These are phyloP conservation scores for Tylochromis polylepis DNA, from an alignment of 2,113 vertebrate species.

Conservation along the genomic window DNA sequence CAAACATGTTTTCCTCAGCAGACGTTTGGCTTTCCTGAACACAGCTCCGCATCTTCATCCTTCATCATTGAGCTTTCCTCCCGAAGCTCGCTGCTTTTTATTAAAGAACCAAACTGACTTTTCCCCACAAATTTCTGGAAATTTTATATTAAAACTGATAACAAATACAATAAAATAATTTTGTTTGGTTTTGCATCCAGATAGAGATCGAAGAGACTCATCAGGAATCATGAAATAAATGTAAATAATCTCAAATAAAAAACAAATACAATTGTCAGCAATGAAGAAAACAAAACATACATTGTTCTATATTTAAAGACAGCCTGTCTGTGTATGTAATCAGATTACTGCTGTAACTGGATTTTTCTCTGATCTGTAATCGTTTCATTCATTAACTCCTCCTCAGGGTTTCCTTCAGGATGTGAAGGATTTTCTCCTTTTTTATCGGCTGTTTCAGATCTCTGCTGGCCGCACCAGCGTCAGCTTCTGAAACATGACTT, in stretches of 20 bases:
- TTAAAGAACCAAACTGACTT: neutral
- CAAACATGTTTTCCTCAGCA: neutral
- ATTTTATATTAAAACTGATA: neutral
- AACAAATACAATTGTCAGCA: too few relatives aligned
- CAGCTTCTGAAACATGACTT: neutral
- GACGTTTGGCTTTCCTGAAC: neutral
- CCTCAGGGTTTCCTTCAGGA: neutral
- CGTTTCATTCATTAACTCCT: neutral
- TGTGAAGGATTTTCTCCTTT: neutral
- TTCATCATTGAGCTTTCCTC: neutral
- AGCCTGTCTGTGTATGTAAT: neutral
- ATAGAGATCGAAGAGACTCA: neutral
- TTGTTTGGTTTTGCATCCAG: neutral
- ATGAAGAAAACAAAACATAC: neutral
- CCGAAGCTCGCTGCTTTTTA: neutral
- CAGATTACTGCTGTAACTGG: neutral
- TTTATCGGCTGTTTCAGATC: neutral
- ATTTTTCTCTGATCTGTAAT: neutral
- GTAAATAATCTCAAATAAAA: neutral
- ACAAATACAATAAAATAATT: neutral
- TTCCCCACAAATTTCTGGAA: neutral
- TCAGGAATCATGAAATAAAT: neutral
- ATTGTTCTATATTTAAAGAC: neutral
- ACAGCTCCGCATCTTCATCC: neutral
- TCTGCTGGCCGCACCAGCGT: neutral